Evolutionary conservation across 2,113 vertebrate genomes (phyloP).

Genomic region (Sinocyclocheilus anshuiensis): DNA sequence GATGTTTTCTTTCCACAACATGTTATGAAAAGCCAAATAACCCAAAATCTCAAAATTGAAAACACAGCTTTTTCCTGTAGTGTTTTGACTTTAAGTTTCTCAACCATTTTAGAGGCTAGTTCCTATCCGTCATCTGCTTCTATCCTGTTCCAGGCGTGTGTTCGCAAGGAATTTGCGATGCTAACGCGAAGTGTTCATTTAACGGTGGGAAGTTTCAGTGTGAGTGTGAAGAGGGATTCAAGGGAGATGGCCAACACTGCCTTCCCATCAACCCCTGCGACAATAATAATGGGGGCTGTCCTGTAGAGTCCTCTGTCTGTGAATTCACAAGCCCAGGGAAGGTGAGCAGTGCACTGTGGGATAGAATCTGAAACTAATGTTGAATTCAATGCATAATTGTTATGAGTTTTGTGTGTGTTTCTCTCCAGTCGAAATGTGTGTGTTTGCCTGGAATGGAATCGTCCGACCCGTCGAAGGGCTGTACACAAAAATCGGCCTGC

Average conservation of each 20-base stretch:
- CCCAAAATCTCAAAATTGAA: background rate
- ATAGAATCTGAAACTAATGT: background rate
- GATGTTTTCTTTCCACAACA: background rate
- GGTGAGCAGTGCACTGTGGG: constrained; percentile 68
- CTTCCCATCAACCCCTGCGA: constrained; percentile 83
- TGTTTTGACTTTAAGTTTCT: background rate
- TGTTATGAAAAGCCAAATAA: background rate
- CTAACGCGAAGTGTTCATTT: constrained; percentile 77
- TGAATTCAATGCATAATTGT: background rate
- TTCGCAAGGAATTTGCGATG: constrained; percentile 75
- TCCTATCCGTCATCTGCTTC: background rate
- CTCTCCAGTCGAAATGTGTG: constrained; percentile 78
- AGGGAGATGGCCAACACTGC: constrained; percentile 86
- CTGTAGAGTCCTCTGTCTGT: constrained; percentile 82
- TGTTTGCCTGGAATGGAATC: constrained; percentile 80
- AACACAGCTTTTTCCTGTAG: too few species aligned
- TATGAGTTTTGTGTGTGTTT: background rate
- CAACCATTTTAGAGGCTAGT: background rate
- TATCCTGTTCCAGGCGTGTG: constrained; percentile 71
- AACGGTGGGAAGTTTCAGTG: constrained; percentile 75
- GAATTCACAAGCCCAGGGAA: constrained; percentile 78
- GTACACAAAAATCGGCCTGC: constrained; percentile 71
- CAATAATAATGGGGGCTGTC: constrained; percentile 84
- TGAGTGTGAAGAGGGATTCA: constrained; percentile 79
- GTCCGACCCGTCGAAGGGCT: constrained; percentile 66